Evolutionary conservation across 2,113 vertebrate genomes (phyloP), one percentile per base, ranked within the genome.

Genomic region (Myrmophylax atrothorax): DNA sequence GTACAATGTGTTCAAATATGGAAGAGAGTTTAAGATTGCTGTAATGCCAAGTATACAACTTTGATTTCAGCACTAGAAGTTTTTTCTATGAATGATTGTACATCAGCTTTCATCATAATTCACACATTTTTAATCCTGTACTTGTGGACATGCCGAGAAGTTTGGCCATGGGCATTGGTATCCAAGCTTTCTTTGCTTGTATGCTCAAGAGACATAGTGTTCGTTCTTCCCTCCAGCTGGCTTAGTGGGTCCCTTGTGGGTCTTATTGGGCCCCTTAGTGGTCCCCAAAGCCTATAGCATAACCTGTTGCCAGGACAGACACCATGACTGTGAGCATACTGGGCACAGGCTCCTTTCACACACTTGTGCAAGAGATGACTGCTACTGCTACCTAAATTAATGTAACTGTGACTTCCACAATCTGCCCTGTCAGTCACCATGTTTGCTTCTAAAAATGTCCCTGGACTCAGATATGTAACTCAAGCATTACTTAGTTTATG

Each of bases 181-280:
- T 17, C 4, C 37, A 73, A 19, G n/a, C 12, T 56, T 31, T 19
- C 38, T 85, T 89, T 44, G 15, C 35, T n/a, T 38, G 22, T 47
- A 25, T 2, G 22, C 22, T 38, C 35, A 62, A 25, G 29, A 87
- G 35, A 64, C 3, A 9, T 10, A 58, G 29, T 20, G 40, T 60
- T 55, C 26, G 4, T 24, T 68, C 24, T 44, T 44, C 18, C 7
- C 35, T 85, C 16, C 1, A 1, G 18, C 1, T 29, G 64, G 22
- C 13, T 68, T 29, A 40, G 40, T 3, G 37, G 19, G 25, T 9
- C 10, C 14, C 33, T 53, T 0, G 0, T 31, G 7, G 5, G 3
- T 17, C 33, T 33, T 59, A 59, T 13, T n/a, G 56, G 56, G 56
- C n/a, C n/a, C 56, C 22, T 59, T 18, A 40, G 0, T 28, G 9